A percentile compares a stretch with the other conserved stretches of the same genome.
phyloP scores from a whole-genome alignment of 2,113 vertebrate species.

The Eonycteris spelaea region DNA sequence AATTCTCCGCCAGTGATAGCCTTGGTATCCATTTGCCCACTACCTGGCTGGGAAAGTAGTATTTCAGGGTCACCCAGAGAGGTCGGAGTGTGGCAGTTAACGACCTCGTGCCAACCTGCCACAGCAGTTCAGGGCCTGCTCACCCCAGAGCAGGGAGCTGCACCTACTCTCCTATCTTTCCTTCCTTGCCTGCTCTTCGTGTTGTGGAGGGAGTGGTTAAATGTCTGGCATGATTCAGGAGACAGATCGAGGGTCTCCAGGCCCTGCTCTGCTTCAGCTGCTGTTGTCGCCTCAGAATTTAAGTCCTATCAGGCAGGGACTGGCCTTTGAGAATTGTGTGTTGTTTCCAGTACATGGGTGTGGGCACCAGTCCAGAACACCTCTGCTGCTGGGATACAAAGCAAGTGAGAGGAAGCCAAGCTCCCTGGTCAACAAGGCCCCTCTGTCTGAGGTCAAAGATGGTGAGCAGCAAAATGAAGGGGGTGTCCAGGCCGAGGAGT shows the following conservation, averaged over 20 bases:
- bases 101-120: neutral
- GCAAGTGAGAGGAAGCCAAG: neutral
- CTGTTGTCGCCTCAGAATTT: neutral
- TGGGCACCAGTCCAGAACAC: fast-evolving
- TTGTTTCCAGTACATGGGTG: neutral
- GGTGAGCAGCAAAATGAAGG: neutral
- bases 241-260: neutral
- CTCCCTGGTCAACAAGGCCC: neutral
- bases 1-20: neutral
- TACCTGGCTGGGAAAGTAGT: neutral
- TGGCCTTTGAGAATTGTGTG: neutral
- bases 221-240: neutral
- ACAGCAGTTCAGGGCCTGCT: fast-evolving
- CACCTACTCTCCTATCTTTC: neutral
- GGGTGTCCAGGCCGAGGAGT: neutral
- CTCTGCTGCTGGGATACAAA: neutral
- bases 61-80: neutral
- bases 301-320: neutral
- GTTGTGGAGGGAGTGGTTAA: too few relatives aligned
- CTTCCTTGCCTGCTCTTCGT: neutral
- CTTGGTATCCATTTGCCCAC: neutral
- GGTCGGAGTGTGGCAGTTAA: neutral
- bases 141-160: fast-evolving
- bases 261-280: neutral
- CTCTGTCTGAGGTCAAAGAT: neutral